Percentiles rank a stretch among this genome's conserved stretches.
These are phyloP conservation scores for Cyprinus carpio DNA, from an alignment of 2,113 vertebrate species.

Conservation along the genomic window DNA sequence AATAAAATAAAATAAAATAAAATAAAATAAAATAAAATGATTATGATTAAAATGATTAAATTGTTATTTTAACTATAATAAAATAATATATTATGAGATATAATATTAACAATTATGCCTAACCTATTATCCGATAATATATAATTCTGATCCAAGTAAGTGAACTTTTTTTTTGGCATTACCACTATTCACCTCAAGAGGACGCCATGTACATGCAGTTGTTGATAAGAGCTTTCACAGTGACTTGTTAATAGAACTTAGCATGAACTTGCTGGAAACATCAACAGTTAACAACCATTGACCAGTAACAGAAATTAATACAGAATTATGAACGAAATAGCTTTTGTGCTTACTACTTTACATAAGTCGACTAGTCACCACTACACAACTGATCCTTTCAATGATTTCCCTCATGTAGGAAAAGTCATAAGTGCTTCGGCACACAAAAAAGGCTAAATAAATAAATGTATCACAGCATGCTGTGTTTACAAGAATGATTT, in stretches of 20 bases:
- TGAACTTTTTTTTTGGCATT: neutral
- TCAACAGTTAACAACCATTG: neutral
- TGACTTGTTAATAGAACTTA: neutral
- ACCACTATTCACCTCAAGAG: neutral
- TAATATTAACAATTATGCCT: too few species aligned
- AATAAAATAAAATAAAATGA: too few species aligned
- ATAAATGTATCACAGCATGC: neutral
- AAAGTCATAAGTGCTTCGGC: slow-evolving; percentile 1
- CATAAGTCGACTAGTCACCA: neutral
- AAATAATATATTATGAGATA: too few species aligned
- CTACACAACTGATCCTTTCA: neutral
- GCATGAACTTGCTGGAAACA: neutral
- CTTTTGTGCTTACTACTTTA: neutral
- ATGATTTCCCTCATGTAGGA: neutral
- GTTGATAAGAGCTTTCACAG: neutral
- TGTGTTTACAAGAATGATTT: neutral
- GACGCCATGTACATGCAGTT: neutral
- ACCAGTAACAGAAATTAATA: neutral
- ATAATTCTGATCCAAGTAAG: neutral
- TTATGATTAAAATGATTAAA: too few species aligned
- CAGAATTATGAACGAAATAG: neutral
- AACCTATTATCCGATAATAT: too few species aligned
- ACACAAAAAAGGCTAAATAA: neutral
- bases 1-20: too few species aligned
- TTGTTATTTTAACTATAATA: too few species aligned